Conservation (phyloP, 2,797 vertebrate genomes). For the Clarias pachynema region DNA sequence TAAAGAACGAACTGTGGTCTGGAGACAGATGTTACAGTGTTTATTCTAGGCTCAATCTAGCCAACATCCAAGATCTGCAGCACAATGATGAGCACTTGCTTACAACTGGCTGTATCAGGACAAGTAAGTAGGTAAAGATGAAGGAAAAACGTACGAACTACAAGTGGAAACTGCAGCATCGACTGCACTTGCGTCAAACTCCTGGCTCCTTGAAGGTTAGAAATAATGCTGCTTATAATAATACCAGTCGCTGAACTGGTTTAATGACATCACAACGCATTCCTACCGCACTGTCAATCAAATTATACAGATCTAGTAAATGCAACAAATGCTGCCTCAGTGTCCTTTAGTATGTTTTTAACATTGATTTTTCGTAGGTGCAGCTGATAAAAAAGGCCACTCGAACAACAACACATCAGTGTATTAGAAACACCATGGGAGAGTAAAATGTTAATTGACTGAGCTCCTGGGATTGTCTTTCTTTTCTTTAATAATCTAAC, state of each 20-base stretch:
- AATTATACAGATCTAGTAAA: not conserved
- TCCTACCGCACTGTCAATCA: not conserved
- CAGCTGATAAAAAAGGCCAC: not conserved
- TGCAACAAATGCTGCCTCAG: not conserved
- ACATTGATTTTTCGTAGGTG: not conserved
- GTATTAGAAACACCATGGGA: not conserved
- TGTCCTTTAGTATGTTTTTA: not conserved
- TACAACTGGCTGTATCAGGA: conserved; percentile 17
- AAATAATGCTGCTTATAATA: conserved; percentile 19
- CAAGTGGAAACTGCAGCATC: conserved; percentile 20
- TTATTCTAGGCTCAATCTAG: conserved; percentile 68
- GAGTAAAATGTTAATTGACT: conserved; percentile 24
- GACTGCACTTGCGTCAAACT: conserved; percentile 27
- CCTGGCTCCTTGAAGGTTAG: conserved; percentile 4
- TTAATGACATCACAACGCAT: not conserved
- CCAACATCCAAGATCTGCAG: conserved; percentile 46
- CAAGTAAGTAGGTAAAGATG: conserved; percentile 13
- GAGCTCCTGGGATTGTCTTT: conserved; percentile 30
- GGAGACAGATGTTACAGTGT: conserved; percentile 71
- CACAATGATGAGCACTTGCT: conserved; percentile 32
- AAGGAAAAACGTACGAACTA: conserved; percentile 17
- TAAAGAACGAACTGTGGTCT: conserved; percentile 64
- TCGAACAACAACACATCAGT: not conserved
- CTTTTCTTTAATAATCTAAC: conserved; percentile 33
- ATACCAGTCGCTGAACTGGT: not conserved